Conservation (phyloP, 2,888 invertebrate species). For the Acleris emargana region DNA sequence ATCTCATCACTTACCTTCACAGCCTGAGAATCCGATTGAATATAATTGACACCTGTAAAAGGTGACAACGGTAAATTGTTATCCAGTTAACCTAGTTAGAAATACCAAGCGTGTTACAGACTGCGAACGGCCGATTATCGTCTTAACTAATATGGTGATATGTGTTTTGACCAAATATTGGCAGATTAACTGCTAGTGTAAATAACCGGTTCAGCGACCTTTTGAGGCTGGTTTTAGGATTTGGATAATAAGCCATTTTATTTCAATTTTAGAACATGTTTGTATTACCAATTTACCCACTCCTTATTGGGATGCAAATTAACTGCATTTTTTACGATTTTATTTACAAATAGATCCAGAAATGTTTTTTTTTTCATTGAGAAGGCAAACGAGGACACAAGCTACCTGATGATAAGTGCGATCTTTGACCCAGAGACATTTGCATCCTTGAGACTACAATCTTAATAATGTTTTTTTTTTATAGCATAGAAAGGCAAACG, state of each 20-base stretch:
- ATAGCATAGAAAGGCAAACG: too few species aligned
- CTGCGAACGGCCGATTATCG: constrained; percentile 16
- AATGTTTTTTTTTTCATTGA: too few species aligned
- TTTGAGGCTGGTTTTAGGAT: not conserved
- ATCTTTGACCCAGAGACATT: too few species aligned
- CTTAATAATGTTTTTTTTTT: too few species aligned
- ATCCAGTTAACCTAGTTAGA: constrained; percentile 14
- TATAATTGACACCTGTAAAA: constrained; percentile 34
- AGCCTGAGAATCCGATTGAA: not conserved
- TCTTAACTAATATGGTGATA: constrained; percentile 16
- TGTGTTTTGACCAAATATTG: constrained; percentile 23
- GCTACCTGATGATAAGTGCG: too few species aligned
- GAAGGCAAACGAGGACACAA: too few species aligned
- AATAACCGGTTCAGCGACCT: constrained; percentile 13
- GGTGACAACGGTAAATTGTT: constrained; percentile 17
- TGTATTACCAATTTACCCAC: too few species aligned
- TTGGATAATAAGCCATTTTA: not conserved
- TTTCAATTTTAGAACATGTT: not conserved
- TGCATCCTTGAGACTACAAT: too few species aligned
- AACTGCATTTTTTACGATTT: too few species aligned
- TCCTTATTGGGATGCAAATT: too few species aligned
- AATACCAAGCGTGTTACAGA: constrained; percentile 4
- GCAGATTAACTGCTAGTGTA: constrained; percentile 3
- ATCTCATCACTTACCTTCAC: too few species aligned
- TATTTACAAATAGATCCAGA: too few species aligned